A percentile compares a stretch with the other conserved stretches of the same genome.
These are phyloP conservation scores for Metopia argyrocephala DNA, from an alignment of 2,888 invertebrate genomes.

Conservation along the genomic window DNA sequence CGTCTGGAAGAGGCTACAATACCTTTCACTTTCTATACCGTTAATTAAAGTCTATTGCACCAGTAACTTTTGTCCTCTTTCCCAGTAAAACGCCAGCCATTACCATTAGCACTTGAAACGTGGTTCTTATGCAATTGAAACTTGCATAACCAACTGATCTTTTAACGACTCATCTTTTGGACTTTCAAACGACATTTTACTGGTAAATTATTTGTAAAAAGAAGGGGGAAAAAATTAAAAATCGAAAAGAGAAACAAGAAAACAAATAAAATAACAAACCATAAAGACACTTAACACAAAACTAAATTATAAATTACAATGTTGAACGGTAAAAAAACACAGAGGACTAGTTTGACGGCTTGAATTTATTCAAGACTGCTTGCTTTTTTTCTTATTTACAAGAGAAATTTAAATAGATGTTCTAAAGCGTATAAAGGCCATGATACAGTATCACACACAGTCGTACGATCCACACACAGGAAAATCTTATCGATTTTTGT, in stretches of 20 bases:
- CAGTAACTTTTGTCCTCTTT: conserved; percentile 10
- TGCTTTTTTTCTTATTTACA: too few species aligned
- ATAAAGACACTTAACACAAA: conserved; percentile 12
- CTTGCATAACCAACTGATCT: conserved; percentile 22
- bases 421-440: too few species aligned
- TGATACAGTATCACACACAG: too few species aligned
- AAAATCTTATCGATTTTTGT: too few species aligned
- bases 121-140: background rate
- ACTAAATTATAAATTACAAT: conserved; percentile 13
- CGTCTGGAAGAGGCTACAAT: too few species aligned
- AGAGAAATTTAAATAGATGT: too few species aligned
- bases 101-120: background rate
- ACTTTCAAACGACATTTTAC: conserved; percentile 49
- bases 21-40: conserved; percentile 18
- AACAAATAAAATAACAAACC: conserved; percentile 22
- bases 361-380: background rate
- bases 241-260: background rate
- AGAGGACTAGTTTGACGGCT: background rate
- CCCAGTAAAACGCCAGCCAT: background rate
- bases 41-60: background rate
- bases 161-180: conserved; percentile 36
- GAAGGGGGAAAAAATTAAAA: background rate
- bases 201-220: background rate
- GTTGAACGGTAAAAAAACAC: background rate
- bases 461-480: too few species aligned